Evolutionary conservation across 2,888 invertebrate species (phyloP), one percentile per base, ranked within the genome.

Genomic region (Acleris cristana): DNA sequence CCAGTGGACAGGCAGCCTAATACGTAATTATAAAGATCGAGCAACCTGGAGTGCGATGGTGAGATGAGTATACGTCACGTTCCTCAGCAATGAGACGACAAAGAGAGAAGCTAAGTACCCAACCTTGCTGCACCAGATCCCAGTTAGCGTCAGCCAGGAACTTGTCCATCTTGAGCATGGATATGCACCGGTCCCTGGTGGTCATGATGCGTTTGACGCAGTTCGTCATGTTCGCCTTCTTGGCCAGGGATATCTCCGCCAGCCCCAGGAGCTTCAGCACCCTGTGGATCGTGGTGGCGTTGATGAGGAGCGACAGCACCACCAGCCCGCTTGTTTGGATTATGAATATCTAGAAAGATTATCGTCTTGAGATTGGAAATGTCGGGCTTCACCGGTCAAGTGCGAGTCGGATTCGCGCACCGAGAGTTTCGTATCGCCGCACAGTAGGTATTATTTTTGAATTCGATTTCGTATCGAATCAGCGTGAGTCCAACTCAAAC

Each of bases 61-160:
- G 26, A 26, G 6, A 26, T 6, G 6, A 5, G 26, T 26, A 6
- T 6, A 6, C 26, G 26, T 26, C 6, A 26, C 26, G 26, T 26
- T 2, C 26, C 5, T 26, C 26, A 26, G 26, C 6, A 1, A 26
- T 26, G 30, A 30, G 1, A 30, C 30, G 8, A 30, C 30, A 8
- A 30, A 30, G 30, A 30, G 26, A 4, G 30, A 30, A 34, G 34
- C 34, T 14, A 23, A 30, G 66, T 67, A 12, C 34, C 40, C 10
- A 23, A 80, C 90, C 89, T 73, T 82, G 86, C 40, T 92, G 89
- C 0, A 95, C 95, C 30, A 94, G 76, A 55, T 92, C 88, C 95
- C 95, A 95, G 74, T 95, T 94, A 44, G 94, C 94, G 82, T 95
- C 95, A 57, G 94, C 93, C 3, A 95, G 81, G 77, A 95, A 95